Evolutionary conservation across 2,888 invertebrate species (phyloP).

Genomic region (Platycheirus albimanus): DNA sequence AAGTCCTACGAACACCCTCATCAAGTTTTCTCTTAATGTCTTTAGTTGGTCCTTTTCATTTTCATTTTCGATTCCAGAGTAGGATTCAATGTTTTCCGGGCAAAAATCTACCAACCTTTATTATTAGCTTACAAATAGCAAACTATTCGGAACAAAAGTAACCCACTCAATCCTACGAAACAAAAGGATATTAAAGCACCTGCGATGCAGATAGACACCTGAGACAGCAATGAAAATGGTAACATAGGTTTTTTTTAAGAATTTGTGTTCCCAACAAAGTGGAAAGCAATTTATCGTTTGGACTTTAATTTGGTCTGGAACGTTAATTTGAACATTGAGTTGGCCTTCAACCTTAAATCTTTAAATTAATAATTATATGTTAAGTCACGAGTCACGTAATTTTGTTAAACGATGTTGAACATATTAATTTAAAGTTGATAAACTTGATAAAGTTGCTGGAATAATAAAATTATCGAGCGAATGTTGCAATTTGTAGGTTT

Average conservation of each 20-base stretch:
- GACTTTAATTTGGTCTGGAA: too few relatives aligned
- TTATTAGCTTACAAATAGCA: background rate
- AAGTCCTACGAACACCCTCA: background rate
- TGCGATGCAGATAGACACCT: background rate
- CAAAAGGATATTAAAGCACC: background rate
- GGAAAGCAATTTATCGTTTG: too few relatives aligned
- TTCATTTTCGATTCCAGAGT: background rate
- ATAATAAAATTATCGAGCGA: too few relatives aligned
- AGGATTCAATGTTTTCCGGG: background rate
- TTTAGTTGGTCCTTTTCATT: background rate
- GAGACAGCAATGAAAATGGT: background rate
- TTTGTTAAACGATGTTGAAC: too few relatives aligned
- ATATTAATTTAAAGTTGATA: too few relatives aligned
- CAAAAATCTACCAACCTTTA: constrained; percentile 2
- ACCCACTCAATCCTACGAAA: background rate
- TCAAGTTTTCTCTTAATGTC: background rate
- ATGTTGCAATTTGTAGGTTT: too few relatives aligned
- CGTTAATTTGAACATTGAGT: too few relatives aligned
- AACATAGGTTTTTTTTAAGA: background rate
- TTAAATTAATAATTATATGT: too few relatives aligned
- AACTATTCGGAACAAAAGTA: background rate
- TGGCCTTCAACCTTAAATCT: too few relatives aligned
- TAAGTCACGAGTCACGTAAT: too few relatives aligned
- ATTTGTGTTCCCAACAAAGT: too few relatives aligned
- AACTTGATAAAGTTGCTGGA: too few relatives aligned